phyloP scores from a whole-genome alignment of 2,888 invertebrate species.

The Tinea pellionella region DNA sequence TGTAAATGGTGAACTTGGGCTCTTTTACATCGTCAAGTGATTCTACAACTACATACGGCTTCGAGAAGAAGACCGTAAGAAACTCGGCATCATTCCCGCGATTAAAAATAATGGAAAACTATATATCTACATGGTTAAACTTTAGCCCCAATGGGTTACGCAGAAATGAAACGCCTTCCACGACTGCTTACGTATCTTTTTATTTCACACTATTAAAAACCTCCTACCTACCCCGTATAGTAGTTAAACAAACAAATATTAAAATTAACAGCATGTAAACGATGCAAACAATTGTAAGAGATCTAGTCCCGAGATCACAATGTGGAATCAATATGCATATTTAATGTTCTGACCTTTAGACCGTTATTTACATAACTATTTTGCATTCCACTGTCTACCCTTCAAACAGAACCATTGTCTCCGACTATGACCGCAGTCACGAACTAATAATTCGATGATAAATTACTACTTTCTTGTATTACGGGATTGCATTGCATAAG shows the following conservation, averaged over 20 bases:
- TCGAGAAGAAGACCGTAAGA: too few relatives aligned
- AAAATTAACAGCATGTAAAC: not conserved
- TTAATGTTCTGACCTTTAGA: not conserved
- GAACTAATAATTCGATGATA: constrained; percentile 3
- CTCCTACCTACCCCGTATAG: not conserved
- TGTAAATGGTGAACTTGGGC: too few relatives aligned
- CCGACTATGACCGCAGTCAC: not conserved
- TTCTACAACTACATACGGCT: too few relatives aligned
- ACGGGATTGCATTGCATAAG: too few relatives aligned
- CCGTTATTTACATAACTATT: constrained; percentile 10
- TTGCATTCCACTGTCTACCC: not conserved
- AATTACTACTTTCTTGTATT: not conserved
- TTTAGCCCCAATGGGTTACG: too few relatives aligned
- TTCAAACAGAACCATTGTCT: not conserved
- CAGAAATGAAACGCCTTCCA: too few relatives aligned
- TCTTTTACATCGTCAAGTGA: too few relatives aligned
- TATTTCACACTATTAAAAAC: too few relatives aligned
- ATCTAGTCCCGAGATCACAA: constrained; percentile 6
- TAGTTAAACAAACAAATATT: not conserved
- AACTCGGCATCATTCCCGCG: too few relatives aligned
- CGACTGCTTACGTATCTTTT: too few relatives aligned
- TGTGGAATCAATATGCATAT: constrained; percentile 8
- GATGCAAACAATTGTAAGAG: not conserved
- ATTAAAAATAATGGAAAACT: too few relatives aligned
- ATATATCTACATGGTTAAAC: too few relatives aligned